Base-by-base conservation (phyloP, 2,888 invertebrate species). In the Iphiclides podalirius region DNA sequence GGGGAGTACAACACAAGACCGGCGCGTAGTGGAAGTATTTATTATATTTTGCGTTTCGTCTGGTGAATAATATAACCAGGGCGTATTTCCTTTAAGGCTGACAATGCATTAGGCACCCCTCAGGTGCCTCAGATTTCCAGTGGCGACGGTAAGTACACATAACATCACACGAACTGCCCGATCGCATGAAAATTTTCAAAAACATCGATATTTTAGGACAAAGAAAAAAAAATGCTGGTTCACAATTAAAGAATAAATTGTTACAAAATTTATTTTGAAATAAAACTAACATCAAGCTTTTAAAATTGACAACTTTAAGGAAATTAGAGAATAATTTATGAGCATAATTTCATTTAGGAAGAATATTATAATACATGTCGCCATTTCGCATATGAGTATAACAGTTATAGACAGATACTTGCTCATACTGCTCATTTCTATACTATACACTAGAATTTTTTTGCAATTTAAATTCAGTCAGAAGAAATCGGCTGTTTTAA, bases 221-320 rank as follows among this genome's bases (percentile, higher is more conserved):
- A n/a, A n/a, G n/a, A n/a, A n/a, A n/a, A n/a, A n/a, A n/a, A n/a
- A n/a, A n/a, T n/a, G n/a, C n/a, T n/a, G n/a, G n/a, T n/a, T n/a
- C n/a, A 14, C 36, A 49, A 50, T 33, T 8, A 56, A 31, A 31
- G 50, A 28, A 46, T 43, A 47, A 56, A 52, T 79, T 72, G 66
- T 79, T 82, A 82, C 70, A 84, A 87, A 87, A 81, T 81, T 84
- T 87, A 86, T 83, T 81, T 67, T 65, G 78, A 82, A 87, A 82
- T 84, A 79, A 87, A 84, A 85, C 77, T 83, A 86, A 85, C 86
- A 86, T 85, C 77, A 86, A 87, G 86, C 83, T 72, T 81, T 80
- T 72, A 78, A 84, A 87, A 87, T 85, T 85, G 85, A 85, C 86
- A 80, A 73, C 74, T 67, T 71, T 79, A 72, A 72, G 75, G 70